Evolutionary conservation across 2,888 invertebrate species (phyloP), one percentile per base, ranked within the genome.

Genomic region (Caenorhabditis sinica): DNA sequence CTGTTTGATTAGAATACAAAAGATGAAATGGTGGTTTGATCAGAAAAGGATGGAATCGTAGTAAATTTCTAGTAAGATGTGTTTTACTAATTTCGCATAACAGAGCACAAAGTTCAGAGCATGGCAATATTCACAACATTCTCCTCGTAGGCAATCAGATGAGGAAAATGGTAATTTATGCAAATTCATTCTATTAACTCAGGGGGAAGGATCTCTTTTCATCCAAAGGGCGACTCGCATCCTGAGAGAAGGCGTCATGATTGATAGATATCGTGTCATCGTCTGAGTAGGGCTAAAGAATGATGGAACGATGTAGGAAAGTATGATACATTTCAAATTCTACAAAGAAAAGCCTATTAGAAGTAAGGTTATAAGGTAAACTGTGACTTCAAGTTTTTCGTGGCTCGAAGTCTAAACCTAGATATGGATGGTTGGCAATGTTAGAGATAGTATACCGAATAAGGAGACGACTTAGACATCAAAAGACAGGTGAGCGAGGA

Each of bases 111-210:
- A 40, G 23, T 9, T 36, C 20, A 58, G 6, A 30, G 58, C 28
- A 58, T 17, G n/a, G 11, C 11, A 13, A 36, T 20, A 33, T 23
- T 56, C 53, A 53, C 30, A n/a, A 23, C 53, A 53, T 25, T 17
- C 23, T 53, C 23, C 23, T 30, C 25, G 2, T 17, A 30, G 36
- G 20, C 15, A 53, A 69, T 53, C 36, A 56, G 69, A 36, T 25
- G 36, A 20, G 36, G 13, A 20, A 72, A 49, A 73, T 51, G 51
- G 9, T 61, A 61, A 73, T 61, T 73, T 51, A 73, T 73, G 73
- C 63, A 51, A 73, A 73, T 73, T 61, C 20, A 73, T 61, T 61
- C 73, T 51, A 73, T 63, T 51, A 61, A 61, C 36, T 51, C 6
- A 51, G 15, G 58, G 58, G n/a, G 6, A 56, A 53, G 36, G 40